phyloP scores from a whole-genome alignment of 1,140 invertebrate genomes.

The Temnothorax curvispinosus region DNA sequence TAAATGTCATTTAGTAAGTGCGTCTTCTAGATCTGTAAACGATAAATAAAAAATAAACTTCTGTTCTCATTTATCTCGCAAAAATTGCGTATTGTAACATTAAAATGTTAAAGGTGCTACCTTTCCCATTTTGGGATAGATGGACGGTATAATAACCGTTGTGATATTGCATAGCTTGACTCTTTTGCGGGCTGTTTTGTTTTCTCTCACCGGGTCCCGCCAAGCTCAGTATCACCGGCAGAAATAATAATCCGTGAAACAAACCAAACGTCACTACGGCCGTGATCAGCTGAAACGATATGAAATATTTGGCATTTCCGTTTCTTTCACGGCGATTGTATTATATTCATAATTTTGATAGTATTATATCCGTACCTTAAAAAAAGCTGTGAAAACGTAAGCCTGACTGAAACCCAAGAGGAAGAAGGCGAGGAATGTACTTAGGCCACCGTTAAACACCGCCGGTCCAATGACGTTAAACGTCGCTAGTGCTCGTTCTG shows the following conservation, averaged over 20 bases:
- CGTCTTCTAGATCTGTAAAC: constrained; percentile 55
- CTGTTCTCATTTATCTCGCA: neutral
- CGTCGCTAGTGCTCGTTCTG: constrained; percentile 83
- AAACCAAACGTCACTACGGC: constrained; percentile 87
- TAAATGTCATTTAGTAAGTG: constrained; percentile 59
- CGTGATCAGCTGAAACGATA: constrained; percentile 84
- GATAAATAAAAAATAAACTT: neutral
- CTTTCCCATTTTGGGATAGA: constrained; percentile 58
- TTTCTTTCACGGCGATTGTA: neutral
- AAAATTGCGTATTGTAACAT: neutral
- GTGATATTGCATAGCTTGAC: constrained; percentile 65
- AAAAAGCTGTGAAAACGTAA: constrained; percentile 86
- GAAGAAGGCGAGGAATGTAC: constrained; percentile 86
- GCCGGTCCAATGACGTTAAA: constrained; percentile 85
- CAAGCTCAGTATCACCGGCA: constrained; percentile 87
- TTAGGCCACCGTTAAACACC: constrained; percentile 86
- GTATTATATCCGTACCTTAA: constrained; percentile 81
- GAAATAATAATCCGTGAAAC: constrained; percentile 87
- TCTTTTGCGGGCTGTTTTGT: constrained; percentile 69
- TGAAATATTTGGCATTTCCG: neutral
- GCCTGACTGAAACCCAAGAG: constrained; percentile 84
- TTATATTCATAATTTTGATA: neutral
- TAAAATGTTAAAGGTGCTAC: constrained; percentile 22
- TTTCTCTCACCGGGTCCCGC: constrained; percentile 83
- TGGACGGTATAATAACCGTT: constrained; percentile 76